Conservation (phyloP, 2,888 invertebrate species). For the Steinernema carpocapsae region DNA sequence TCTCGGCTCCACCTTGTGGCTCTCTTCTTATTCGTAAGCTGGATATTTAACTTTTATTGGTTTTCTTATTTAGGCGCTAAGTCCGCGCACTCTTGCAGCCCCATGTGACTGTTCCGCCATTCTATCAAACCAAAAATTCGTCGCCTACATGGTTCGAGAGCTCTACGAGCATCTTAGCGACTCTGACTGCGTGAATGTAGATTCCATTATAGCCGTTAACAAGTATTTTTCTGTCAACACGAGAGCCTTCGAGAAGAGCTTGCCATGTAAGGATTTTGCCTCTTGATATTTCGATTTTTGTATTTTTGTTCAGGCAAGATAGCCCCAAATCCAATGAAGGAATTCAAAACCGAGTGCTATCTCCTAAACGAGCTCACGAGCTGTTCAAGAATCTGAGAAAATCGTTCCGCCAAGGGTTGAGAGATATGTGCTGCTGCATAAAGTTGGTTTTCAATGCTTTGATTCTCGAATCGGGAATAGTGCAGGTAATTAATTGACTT, state of each 20-base stretch:
- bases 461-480: no score
- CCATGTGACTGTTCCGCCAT: neutral
- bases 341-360: neutral
- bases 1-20: no score
- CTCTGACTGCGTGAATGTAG: neutral
- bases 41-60: no score
- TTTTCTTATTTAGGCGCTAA: no score
- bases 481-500: no score
- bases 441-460: no score
- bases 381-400: neutral
- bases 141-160: constrained; percentile 20
- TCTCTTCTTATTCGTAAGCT: no score
- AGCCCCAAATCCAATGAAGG: neutral
- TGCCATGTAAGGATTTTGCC: neutral
- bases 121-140: neutral
- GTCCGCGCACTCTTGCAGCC: no score
- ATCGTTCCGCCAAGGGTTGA: constrained; percentile 14
- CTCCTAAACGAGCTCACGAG: neutral
- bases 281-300: no score
- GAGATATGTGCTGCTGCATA: constrained; percentile 7
- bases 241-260: neutral
- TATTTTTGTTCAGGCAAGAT: neutral
- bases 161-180: neutral
- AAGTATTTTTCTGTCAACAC: neutral
- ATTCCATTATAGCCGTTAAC: neutral